phyloP scores from a whole-genome alignment of 2,797 vertebrate genomes.

The Lepilemur ruficaudatus region DNA sequence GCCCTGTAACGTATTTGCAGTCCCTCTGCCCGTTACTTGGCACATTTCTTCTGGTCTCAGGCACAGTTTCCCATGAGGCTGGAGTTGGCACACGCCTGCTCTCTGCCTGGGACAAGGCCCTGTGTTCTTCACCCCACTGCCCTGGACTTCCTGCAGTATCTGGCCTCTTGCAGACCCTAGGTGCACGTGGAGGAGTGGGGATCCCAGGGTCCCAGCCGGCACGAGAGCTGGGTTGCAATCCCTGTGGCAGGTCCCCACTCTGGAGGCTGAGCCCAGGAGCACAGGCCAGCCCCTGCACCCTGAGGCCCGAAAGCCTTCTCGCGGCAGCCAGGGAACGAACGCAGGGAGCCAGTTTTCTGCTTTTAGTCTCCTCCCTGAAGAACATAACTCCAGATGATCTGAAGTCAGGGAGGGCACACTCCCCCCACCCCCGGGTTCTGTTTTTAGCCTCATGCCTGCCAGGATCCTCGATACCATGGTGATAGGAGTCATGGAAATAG shows the following conservation, averaged over 20 bases:
- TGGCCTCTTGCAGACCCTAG: neutral
- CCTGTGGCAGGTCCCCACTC: neutral
- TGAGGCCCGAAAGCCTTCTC: neutral
- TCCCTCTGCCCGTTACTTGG: neutral
- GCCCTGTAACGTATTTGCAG: rapidly evolving
- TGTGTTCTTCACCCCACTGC: neutral
- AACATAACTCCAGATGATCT: neutral
- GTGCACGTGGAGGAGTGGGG: rapidly evolving
- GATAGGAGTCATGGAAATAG: slow-evolving; percentile 49
- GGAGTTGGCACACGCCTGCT: too few relatives aligned
- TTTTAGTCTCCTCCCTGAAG: neutral
- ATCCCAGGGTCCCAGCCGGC: rapidly evolving
- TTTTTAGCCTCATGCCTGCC: slow-evolving; percentile 63
- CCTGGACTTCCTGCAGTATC: neutral
- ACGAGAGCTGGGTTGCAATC: too few relatives aligned
- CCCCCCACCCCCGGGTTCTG: slow-evolving; percentile 34
- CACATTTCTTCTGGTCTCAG: neutral
- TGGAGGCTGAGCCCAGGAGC: neutral
- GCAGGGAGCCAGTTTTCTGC: neutral
- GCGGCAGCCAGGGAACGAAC: rapidly evolving
- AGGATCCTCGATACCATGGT: slow-evolving; percentile 52
- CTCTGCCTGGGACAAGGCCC: neutral
- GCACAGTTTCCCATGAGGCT: too few relatives aligned
- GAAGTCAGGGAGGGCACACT: slow-evolving; percentile 48
- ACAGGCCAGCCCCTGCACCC: rapidly evolving